phyloP scores from a whole-genome alignment of 2,888 invertebrate species.

The Dysmachus trigonus region DNA sequence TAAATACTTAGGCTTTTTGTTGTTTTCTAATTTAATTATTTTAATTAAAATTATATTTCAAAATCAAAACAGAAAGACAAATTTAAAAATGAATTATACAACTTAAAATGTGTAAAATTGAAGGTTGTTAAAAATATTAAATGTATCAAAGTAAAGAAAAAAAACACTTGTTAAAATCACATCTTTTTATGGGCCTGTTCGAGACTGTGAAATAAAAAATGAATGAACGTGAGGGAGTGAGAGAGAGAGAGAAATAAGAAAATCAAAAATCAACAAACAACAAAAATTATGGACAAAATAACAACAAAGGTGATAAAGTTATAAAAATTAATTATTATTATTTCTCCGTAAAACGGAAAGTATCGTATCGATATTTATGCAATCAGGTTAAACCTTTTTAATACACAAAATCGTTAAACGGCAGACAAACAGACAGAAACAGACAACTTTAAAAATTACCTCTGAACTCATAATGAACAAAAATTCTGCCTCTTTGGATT shows the following conservation, averaged over 20 bases:
- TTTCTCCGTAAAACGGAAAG: too few relatives aligned
- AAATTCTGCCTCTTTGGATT: neutral
- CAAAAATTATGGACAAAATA: too few relatives aligned
- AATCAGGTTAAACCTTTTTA: too few relatives aligned
- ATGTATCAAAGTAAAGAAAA: neutral
- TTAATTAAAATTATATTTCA: neutral
- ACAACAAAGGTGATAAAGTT: too few relatives aligned
- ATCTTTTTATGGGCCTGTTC: neutral
- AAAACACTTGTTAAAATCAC: neutral
- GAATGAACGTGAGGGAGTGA: neutral
- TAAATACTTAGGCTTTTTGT: neutral
- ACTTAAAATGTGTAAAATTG: neutral
- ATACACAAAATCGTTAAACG: too few relatives aligned
- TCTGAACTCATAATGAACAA: too few relatives aligned
- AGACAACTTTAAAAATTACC: neutral
- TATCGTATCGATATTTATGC: too few relatives aligned
- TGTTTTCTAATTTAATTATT: neutral
- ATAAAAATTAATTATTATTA: too few relatives aligned
- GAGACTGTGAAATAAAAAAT: neutral
- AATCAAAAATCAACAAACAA: neutral
- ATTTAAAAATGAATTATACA: neutral
- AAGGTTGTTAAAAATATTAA: neutral
- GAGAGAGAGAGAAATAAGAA: neutral
- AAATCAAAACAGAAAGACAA: neutral
- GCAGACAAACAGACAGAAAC: too few relatives aligned